These are phyloP conservation scores for Parotocinclus haroldoi DNA, from an alignment of 2,797 vertebrate species.

Conservation along the genomic window DNA sequence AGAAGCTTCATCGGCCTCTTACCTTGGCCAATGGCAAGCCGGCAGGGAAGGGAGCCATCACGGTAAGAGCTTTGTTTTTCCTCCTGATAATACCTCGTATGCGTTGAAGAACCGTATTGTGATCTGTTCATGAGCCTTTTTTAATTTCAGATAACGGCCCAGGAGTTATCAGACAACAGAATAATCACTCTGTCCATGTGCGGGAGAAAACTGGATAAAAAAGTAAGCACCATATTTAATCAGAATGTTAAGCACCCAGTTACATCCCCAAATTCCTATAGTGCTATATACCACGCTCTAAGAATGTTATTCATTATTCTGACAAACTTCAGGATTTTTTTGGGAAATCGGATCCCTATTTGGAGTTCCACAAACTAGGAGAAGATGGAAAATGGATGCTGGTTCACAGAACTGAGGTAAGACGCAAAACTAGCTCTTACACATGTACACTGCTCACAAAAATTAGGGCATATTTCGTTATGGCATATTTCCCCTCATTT, in stretches of 20 bases:
- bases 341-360: slow-evolving; percentile 95
- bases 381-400: slow-evolving; percentile 97
- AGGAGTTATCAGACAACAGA: slow-evolving; percentile 96
- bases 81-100: background rate
- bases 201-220: slow-evolving; percentile 96
- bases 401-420: slow-evolving; percentile 84
- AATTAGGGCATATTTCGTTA: no score
- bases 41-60: slow-evolving; percentile 92
- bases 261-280: no score
- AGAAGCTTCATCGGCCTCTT: slow-evolving; percentile 88
- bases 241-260: background rate
- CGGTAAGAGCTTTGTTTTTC: slow-evolving; percentile 63
- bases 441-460: no score
- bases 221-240: slow-evolving; percentile 69
- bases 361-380: slow-evolving; percentile 93
- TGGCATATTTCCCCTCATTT: no score
- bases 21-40: slow-evolving; percentile 91
- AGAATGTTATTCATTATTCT: background rate
- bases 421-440: background rate
- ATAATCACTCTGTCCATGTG: slow-evolving; percentile 93
- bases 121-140: background rate
- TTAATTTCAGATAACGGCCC: slow-evolving; percentile 84
- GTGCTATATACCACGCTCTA: background rate
- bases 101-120: slow-evolving; percentile 20
- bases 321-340: slow-evolving; percentile 84